phyloP scores from a whole-genome alignment of 2,888 invertebrate species.

The Tipula unca region DNA sequence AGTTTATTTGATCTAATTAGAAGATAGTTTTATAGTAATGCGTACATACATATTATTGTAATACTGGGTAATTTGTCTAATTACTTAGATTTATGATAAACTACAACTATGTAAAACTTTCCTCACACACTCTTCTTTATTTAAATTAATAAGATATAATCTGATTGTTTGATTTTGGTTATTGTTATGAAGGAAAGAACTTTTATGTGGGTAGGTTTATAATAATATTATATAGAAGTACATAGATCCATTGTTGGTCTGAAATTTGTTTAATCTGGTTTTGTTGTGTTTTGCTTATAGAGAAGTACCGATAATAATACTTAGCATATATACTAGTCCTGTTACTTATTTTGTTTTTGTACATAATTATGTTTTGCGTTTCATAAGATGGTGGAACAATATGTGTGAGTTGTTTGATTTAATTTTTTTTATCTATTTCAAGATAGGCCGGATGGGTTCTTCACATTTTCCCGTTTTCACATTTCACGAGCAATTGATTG shows the following conservation, averaged over 20 bases:
- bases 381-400: too few species aligned
- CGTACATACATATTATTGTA: too few species aligned
- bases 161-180: neutral
- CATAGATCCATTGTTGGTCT: neutral
- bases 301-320: too few species aligned
- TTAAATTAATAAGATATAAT: neutral
- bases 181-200: neutral
- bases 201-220: neutral
- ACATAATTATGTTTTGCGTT: too few species aligned
- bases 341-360: too few species aligned
- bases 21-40: neutral
- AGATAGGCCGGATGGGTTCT: neutral
- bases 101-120: neutral
- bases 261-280: neutral
- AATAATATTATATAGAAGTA: neutral
- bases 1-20: neutral
- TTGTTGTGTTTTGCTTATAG: too few species aligned
- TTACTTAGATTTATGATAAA: neutral
- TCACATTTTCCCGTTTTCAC: neutral
- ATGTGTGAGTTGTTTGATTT: too few species aligned
- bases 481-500: neutral
- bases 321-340: too few species aligned
- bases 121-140: neutral
- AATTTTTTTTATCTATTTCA: too few species aligned
- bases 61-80: neutral